Conservation (phyloP, 2,888 invertebrate genomes). For the Philhelius pedissequus region DNA sequence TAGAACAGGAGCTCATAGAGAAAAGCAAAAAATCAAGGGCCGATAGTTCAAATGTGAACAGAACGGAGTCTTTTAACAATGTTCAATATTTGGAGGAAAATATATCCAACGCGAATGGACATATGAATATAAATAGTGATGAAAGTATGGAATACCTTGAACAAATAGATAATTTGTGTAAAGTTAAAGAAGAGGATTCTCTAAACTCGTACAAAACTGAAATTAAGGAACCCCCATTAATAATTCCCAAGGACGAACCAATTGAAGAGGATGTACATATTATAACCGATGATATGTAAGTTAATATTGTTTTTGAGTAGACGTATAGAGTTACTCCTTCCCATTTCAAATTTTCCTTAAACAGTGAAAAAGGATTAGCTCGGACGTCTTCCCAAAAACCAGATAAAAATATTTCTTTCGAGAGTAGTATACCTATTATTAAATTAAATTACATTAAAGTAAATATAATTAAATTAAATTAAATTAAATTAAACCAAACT, state of each 20-base stretch:
- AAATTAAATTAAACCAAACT: too few species aligned
- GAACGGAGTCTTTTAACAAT: neutral
- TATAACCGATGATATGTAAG: neutral
- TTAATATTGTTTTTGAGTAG: too few species aligned
- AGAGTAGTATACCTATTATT: too few species aligned
- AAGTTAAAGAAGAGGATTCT: constrained; percentile 28
- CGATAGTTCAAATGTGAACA: neutral
- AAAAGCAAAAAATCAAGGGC: constrained; percentile 60
- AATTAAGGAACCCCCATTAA: constrained; percentile 69
- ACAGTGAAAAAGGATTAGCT: too few species aligned
- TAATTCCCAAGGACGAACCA: constrained; percentile 77
- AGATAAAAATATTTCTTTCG: too few species aligned
- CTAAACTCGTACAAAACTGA: constrained; percentile 49
- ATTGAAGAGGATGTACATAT: constrained; percentile 72
- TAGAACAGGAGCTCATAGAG: constrained; percentile 73
- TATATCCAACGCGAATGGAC: too few species aligned
- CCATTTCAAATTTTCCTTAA: too few species aligned
- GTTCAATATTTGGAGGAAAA: constrained; percentile 2
- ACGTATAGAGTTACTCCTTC: too few species aligned
- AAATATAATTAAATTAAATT: too few species aligned
- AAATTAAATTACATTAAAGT: too few species aligned
- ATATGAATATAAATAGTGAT: constrained; percentile 29
- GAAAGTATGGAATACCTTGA: constrained; percentile 14
- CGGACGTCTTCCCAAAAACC: too few species aligned
- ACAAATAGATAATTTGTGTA: neutral